Evolutionary conservation across 2,888 invertebrate species (phyloP).

Genomic region (Polylopha cassiicola): DNA sequence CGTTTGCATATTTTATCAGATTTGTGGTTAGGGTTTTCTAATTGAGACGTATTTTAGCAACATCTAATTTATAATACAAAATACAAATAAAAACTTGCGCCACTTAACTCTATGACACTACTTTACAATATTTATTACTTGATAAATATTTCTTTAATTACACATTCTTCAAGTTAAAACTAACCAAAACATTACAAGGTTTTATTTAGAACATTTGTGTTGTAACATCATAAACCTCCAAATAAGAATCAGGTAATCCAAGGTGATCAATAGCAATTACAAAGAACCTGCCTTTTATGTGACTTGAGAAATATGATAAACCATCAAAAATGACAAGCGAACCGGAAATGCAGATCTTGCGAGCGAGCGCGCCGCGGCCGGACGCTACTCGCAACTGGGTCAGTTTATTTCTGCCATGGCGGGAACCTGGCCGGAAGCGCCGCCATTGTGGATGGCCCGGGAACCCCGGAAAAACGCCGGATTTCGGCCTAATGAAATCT

Average conservation of each 20-base stretch:
- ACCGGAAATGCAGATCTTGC: slow-evolving; percentile 73
- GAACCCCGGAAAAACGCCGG: slow-evolving; percentile 74
- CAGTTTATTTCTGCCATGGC: slow-evolving; percentile 77
- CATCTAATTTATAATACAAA: no score
- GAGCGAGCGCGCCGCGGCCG: slow-evolving; percentile 59
- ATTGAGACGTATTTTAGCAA: no score
- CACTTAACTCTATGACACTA: no score
- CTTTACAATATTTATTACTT: no score
- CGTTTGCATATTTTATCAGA: no score
- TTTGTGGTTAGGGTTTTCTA: no score
- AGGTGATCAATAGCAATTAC: slow-evolving; percentile 11
- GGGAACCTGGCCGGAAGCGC: slow-evolving; percentile 75
- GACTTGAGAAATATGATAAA: slow-evolving; percentile 53
- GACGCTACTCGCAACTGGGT: slow-evolving; percentile 68
- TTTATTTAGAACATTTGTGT: slow-evolving; percentile 1
- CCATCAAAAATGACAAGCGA: slow-evolving; percentile 69
- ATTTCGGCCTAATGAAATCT: slow-evolving; percentile 73
- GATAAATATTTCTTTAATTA: no score
- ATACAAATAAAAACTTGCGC: no score
- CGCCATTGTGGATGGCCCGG: slow-evolving; percentile 73
- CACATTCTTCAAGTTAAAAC: no score
- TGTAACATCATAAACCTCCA: slow-evolving; percentile 14
- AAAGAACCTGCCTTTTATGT: no score
- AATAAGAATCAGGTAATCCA: slow-evolving; percentile 1
- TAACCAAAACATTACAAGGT: no score